Conservation (phyloP, 1,140 invertebrate genomes). For the Drosophila nigrodunni region DNA sequence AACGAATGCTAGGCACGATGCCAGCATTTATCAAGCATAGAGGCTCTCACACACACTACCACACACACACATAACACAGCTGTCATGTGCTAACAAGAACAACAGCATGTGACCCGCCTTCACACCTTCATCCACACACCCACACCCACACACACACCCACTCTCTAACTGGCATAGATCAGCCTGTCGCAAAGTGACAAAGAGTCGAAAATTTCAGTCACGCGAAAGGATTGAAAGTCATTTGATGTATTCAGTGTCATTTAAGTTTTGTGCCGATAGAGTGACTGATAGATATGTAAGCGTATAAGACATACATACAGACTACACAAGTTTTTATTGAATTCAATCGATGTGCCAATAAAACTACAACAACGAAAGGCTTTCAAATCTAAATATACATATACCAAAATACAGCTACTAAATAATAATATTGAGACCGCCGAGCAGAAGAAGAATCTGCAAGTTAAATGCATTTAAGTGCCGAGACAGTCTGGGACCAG, state of each 20-base stretch:
- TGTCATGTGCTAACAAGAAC: conserved; percentile 57
- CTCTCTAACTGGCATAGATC: conserved; percentile 22
- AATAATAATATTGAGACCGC: no score
- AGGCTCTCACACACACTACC: conserved; percentile 13
- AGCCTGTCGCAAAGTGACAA: conserved; percentile 64
- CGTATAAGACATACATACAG: neutral
- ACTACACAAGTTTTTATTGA: conserved; percentile 30
- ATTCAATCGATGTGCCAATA: conserved; percentile 35
- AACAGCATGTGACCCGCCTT: conserved; percentile 30
- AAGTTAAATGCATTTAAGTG: conserved; percentile 73
- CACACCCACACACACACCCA: neutral
- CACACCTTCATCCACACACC: conserved; percentile 8
- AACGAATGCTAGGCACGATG: conserved; percentile 60
- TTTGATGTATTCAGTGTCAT: conserved; percentile 79
- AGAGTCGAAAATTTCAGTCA: conserved; percentile 80
- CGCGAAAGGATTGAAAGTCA: conserved; percentile 80
- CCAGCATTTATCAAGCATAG: conserved; percentile 66
- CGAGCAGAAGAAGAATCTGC: conserved; percentile 20
- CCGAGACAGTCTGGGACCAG: conserved; percentile 14
- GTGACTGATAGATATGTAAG: conserved; percentile 60
- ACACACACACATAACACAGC: conserved; percentile 29
- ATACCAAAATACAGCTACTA: neutral
- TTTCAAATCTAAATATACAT: conserved; percentile 24
- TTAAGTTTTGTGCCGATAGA: conserved; percentile 75
- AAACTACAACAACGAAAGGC: conserved; percentile 44